phyloP scores from a whole-genome alignment of 2,888 invertebrate species.

The Drosophila austrosaltans region DNA sequence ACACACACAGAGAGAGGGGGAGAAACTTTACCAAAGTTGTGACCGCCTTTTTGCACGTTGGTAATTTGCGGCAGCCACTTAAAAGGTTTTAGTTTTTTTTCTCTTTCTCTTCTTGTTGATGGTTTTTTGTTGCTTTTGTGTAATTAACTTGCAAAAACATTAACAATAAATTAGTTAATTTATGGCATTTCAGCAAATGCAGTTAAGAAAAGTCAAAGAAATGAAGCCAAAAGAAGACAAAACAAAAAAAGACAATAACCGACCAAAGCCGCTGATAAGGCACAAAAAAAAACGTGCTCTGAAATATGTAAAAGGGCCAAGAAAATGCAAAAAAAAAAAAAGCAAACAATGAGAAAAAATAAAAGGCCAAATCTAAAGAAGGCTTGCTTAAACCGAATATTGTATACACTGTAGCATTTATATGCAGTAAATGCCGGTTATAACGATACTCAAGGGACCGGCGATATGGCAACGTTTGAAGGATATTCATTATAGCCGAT shows the following conservation, averaged over 20 bases:
- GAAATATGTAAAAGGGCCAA: constrained; percentile 16
- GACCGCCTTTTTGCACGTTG: constrained; percentile 33
- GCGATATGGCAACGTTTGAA: no score
- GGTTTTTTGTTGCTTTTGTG: constrained; percentile 45
- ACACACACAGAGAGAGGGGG: neutral
- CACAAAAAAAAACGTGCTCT: constrained; percentile 54
- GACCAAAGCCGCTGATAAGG: constrained; percentile 59
- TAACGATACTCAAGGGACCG: no score
- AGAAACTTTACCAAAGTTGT: constrained; percentile 19
- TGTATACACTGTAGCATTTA: no score
- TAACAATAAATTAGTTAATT: constrained; percentile 70
- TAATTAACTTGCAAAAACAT: constrained; percentile 69
- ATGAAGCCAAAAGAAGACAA: constrained; percentile 21
- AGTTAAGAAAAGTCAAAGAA: constrained; percentile 14
- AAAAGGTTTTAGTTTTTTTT: constrained; percentile 37
- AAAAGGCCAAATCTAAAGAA: no score
- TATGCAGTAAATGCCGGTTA: no score
- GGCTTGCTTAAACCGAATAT: no score
- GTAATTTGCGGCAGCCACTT: constrained; percentile 48
- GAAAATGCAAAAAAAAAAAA: neutral
- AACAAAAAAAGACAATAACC: constrained; percentile 4
- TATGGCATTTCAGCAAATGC: constrained; percentile 66
- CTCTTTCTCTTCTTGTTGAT: constrained; percentile 5
- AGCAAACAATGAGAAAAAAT: neutral
- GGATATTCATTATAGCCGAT: no score